phyloP scores from a whole-genome alignment of 1,140 invertebrate species.

The Panulirus ornatus region DNA sequence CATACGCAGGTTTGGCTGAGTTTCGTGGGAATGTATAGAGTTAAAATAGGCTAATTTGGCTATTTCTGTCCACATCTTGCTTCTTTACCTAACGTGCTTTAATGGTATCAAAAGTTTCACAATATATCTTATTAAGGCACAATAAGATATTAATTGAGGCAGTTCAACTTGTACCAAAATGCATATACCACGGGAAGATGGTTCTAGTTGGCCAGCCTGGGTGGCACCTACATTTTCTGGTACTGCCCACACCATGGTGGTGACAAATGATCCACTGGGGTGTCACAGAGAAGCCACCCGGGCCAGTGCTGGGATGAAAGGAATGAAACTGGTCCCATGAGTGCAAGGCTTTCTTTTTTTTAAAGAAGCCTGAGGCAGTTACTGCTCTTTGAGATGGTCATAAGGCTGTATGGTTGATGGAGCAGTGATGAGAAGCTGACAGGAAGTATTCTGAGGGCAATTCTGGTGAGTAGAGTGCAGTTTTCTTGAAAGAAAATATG shows the following conservation, averaged over 20 bases:
- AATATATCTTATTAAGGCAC: neutral
- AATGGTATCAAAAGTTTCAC: constrained; percentile 4
- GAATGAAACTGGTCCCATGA: neutral
- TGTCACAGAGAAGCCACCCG: neutral
- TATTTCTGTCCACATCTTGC: neutral
- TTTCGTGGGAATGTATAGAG: neutral
- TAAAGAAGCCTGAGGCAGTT: neutral
- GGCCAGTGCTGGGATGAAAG: neutral
- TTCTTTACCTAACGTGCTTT: neutral
- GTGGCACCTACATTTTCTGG: neutral
- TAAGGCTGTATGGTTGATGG: neutral
- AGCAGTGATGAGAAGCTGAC: neutral
- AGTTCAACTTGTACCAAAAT: constrained; percentile 15
- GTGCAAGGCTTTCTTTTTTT: neutral
- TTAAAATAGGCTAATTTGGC: neutral
- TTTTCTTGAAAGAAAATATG: constrained; percentile 2
- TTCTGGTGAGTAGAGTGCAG: neutral
- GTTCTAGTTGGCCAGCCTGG: no score
- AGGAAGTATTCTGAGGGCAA: neutral
- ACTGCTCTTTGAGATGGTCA: constrained; percentile 18
- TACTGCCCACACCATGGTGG: neutral
- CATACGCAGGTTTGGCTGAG: neutral
- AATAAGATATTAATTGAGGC: neutral
- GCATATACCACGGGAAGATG: neutral
- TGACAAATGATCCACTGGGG: neutral